Percentiles rank a stretch among this genome's conserved stretches.
Conservation (phyloP, 1,140 invertebrate genomes). For the Cydia fagiglandana region DNA sequence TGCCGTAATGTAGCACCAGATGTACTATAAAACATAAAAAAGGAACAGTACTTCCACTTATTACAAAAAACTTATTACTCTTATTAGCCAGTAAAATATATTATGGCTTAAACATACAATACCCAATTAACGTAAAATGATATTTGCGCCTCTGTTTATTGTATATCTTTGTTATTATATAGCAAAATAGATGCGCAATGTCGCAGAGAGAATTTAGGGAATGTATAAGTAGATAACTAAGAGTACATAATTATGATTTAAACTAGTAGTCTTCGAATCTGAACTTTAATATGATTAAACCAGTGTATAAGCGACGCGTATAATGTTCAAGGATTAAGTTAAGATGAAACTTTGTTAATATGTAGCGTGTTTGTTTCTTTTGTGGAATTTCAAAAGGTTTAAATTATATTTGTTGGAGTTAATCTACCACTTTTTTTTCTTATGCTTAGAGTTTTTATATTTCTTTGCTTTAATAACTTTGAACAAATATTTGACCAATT, state of each 20-base stretch:
- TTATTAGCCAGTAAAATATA: no score
- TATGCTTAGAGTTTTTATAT: no score
- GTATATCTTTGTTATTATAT: neutral
- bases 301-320: neutral
- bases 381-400: neutral
- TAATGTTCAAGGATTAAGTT: neutral
- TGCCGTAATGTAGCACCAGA: no score
- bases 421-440: no score
- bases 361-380: neutral
- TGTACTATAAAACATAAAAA: no score
- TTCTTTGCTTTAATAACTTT: no score
- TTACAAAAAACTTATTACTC: no score
- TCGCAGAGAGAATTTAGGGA: conserved; percentile 3
- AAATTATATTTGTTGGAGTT: neutral
- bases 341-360: no score
- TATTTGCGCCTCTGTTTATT: neutral
- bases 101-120: no score
- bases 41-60: no score
- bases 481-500: no score
- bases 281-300: neutral
- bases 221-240: neutral
- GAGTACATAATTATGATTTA: neutral
- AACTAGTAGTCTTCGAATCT: neutral
- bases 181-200: neutral
- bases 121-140: neutral